Percentiles rank a stretch among this genome's conserved stretches.
Evolutionary conservation across 2,888 invertebrate genomes (phyloP).

Genomic region (Athalia cordata): DNA sequence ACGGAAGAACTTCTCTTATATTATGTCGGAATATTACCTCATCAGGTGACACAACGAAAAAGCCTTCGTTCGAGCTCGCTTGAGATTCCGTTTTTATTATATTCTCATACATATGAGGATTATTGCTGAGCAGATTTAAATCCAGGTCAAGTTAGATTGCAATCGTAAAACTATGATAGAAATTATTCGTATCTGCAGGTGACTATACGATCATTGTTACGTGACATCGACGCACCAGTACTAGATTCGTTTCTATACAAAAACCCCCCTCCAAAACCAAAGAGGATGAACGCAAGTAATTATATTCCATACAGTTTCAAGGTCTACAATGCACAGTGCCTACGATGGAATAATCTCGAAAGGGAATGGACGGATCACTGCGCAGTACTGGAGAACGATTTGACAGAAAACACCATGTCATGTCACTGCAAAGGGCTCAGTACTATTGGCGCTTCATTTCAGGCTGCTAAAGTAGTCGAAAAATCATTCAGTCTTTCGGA

Average conservation of each 20-base stretch:
- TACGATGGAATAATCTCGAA: conserved; percentile 30
- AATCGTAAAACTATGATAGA: background rate
- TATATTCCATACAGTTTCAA: conserved; percentile 33
- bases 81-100: background rate
- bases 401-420: conserved; percentile 31
- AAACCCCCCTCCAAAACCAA: background rate
- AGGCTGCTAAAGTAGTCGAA: background rate
- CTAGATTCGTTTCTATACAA: conserved; percentile 22
- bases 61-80: background rate
- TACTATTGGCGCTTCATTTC: conserved; percentile 40
- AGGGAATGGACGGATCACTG: conserved; percentile 31
- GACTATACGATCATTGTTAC: conserved; percentile 30
- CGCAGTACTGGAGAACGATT: conserved; percentile 24
- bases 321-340: conserved; percentile 39
- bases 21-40: conserved; percentile 42
- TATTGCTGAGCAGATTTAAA: background rate
- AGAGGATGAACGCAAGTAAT: conserved; percentile 3
- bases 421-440: conserved; percentile 43
- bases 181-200: background rate
- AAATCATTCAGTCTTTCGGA: background rate
- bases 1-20: conserved; percentile 21
- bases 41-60: conserved; percentile 29
- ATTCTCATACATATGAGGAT: background rate
- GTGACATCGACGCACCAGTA: conserved; percentile 25
- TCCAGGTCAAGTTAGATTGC: background rate